A percentile compares a stretch with the other conserved stretches of the same genome.
Conservation (phyloP, 2,888 invertebrate genomes). For the Xestia rhomboidea region DNA sequence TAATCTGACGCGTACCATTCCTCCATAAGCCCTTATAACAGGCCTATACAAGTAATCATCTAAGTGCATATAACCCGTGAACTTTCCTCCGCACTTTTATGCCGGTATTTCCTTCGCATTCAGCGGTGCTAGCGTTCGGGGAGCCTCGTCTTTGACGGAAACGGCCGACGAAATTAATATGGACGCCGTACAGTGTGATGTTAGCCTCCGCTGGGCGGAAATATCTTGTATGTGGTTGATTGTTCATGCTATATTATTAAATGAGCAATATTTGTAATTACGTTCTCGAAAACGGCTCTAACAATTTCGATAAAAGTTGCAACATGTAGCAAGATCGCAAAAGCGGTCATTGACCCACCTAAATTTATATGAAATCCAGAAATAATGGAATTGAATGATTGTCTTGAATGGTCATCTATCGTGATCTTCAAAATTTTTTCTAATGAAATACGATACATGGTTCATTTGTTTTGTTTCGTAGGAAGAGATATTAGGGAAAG, state of each 20-base stretch:
- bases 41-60: conserved; percentile 38
- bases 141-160: conserved; percentile 27
- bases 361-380: no score
- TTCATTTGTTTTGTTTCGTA: no score
- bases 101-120: conserved; percentile 46
- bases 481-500: no score
- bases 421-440: no score
- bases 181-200: conserved; percentile 17
- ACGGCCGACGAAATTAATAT: conserved; percentile 47
- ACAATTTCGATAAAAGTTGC: no score
- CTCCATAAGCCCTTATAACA: conserved; percentile 15
- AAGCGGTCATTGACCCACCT: no score
- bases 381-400: no score
- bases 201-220: background rate
- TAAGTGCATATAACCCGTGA: conserved; percentile 42
- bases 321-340: no score
- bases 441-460: no score
- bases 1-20: conserved; percentile 15
- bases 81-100: conserved; percentile 35
- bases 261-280: no score
- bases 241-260: background rate
- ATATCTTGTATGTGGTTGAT: background rate
- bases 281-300: no score
- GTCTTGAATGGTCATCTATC: no score
- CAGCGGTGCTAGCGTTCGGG: conserved; percentile 30